Percentiles rank a stretch among this genome's conserved stretches.
Conservation (phyloP, 2,888 invertebrate species). For the Polyommatus iphigenia region DNA sequence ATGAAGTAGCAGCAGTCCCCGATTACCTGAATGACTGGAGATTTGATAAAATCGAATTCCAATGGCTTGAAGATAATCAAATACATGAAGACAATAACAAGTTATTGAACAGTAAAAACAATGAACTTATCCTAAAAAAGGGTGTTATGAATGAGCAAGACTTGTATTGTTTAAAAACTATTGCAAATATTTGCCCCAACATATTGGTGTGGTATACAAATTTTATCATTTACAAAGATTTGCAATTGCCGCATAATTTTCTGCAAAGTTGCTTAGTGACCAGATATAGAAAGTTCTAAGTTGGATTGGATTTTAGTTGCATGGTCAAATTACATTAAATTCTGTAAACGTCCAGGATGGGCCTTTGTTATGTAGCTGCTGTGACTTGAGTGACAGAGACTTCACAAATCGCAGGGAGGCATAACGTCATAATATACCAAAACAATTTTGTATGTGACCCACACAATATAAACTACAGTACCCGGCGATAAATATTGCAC, state of each 20-base stretch:
- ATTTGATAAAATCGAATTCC: slow-evolving; percentile 29
- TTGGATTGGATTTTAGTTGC: too few species aligned
- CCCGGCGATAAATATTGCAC: too few species aligned
- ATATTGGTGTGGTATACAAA: slow-evolving; percentile 53
- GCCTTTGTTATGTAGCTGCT: too few species aligned
- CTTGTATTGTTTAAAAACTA: slow-evolving; percentile 29
- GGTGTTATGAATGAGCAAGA: slow-evolving; percentile 29
- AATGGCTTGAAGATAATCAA: slow-evolving; percentile 29
- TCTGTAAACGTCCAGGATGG: too few species aligned
- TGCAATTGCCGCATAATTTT: slow-evolving; percentile 52
- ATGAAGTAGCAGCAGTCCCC: neutral
- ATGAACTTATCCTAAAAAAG: neutral
- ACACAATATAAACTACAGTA: too few species aligned
- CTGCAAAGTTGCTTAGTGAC: slow-evolving; percentile 45
- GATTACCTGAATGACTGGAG: slow-evolving; percentile 29
- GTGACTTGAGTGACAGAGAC: too few species aligned
- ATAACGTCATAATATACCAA: too few species aligned
- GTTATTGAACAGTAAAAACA: neutral
- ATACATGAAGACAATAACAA: neutral
- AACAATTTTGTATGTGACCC: too few species aligned
- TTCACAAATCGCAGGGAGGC: too few species aligned
- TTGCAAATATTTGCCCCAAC: slow-evolving; percentile 20
- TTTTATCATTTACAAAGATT: slow-evolving; percentile 50
- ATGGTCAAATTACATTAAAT: too few species aligned
- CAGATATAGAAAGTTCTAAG: neutral